Evolutionary conservation across 2,797 vertebrate species (phyloP).

Genomic region (Alcedo atthis): DNA sequence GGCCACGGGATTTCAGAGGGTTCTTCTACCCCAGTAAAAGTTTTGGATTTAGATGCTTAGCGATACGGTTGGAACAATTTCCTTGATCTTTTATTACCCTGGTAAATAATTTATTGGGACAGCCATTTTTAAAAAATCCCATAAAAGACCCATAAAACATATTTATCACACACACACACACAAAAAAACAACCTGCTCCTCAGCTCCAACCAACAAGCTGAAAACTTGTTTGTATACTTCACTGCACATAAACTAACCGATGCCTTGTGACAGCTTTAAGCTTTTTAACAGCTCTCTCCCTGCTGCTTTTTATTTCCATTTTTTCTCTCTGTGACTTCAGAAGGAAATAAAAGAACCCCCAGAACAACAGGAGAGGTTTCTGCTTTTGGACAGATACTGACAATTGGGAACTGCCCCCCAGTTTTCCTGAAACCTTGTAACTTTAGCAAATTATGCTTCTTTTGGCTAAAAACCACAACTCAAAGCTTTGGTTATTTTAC

Average conservation of each 20-base stretch:
- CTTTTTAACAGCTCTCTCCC: slow-evolving; percentile 60
- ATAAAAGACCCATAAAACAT: slow-evolving; percentile 78
- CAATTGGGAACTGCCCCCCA: neutral
- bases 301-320: slow-evolving; percentile 41
- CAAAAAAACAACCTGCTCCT: neutral
- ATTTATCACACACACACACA: slow-evolving; percentile 66
- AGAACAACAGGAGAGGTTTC: neutral
- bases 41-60: slow-evolving; percentile 74
- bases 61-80: slow-evolving; percentile 68
- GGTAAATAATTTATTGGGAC: slow-evolving; percentile 80
- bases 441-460: neutral
- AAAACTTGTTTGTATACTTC: slow-evolving; percentile 67
- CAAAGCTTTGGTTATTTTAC: neutral
- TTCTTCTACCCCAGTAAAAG: slow-evolving; percentile 66
- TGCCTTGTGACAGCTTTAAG: slow-evolving; percentile 65
- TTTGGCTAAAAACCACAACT: neutral
- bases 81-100: slow-evolving; percentile 77
- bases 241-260: slow-evolving; percentile 64
- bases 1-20: neutral
- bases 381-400: neutral
- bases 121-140: slow-evolving; percentile 73
- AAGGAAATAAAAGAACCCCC: neutral
- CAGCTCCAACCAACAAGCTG: slow-evolving; percentile 65
- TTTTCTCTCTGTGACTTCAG: slow-evolving; percentile 28
- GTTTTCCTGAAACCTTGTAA: neutral